Conservation (phyloP, 2,113 vertebrate species). For the Odontesthes bonariensis region DNA sequence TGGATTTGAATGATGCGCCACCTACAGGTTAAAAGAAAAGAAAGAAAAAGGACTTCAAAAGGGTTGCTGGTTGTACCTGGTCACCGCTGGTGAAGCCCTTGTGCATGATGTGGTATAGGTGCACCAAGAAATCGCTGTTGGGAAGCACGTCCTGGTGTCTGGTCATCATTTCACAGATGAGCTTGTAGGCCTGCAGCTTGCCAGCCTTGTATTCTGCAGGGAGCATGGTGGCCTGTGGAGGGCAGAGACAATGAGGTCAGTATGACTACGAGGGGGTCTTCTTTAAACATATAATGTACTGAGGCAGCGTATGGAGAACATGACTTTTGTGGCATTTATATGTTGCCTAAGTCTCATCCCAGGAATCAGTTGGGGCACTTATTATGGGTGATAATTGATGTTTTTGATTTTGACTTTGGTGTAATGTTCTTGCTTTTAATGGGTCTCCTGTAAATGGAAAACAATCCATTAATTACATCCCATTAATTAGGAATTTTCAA, state of each 20-base stretch:
- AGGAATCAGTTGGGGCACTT: too few relatives aligned
- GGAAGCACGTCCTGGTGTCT: conserved; percentile 96
- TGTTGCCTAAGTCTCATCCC: too few relatives aligned
- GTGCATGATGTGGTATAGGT: conserved; percentile 96
- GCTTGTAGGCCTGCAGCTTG: conserved; percentile 93
- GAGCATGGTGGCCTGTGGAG: conserved; percentile 89
- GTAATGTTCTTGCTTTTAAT: too few relatives aligned
- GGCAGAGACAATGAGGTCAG: background rate
- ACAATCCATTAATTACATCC: too few relatives aligned
- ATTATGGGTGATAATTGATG: too few relatives aligned
- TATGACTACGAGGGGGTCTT: background rate
- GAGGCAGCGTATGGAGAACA: too few relatives aligned
- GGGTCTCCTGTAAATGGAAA: too few relatives aligned
- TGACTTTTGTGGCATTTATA: too few relatives aligned
- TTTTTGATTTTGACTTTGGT: too few relatives aligned
- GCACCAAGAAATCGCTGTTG: conserved; percentile 94
- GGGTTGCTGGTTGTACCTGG: conserved; percentile 86
- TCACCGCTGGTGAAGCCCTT: conserved; percentile 92
- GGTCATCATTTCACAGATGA: conserved; percentile 98
- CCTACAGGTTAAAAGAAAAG: conserved; percentile 41
- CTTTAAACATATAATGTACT: too few relatives aligned
- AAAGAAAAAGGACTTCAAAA: background rate
- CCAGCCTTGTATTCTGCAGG: conserved; percentile 93
- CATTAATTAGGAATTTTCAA: too few relatives aligned
- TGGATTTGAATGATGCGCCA: conserved; percentile 54